Percentiles rank a stretch among this genome's conserved stretches.
Evolutionary conservation across 2,888 invertebrate species (phyloP).

Genomic region (Lacanobia wlatinum): DNA sequence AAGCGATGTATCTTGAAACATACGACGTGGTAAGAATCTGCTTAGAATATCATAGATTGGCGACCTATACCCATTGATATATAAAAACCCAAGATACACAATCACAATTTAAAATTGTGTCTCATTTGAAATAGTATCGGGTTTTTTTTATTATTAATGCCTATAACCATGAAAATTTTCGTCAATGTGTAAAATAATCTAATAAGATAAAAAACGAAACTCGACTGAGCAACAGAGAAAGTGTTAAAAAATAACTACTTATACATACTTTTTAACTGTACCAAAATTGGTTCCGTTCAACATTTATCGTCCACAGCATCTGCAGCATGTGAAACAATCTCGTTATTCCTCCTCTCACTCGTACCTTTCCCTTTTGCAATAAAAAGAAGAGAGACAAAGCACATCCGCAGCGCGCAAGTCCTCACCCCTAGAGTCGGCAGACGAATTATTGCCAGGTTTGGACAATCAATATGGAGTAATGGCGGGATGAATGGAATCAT

Average conservation of each 20-base stretch:
- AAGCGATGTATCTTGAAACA: background rate
- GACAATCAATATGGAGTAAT: constrained; percentile 84
- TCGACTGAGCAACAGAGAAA: background rate
- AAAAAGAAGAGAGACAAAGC: constrained; percentile 70
- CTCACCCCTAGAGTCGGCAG: constrained; percentile 75
- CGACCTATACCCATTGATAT: too few species aligned
- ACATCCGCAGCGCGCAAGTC: constrained; percentile 82
- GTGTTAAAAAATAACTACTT: too few species aligned
- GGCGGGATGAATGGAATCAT: constrained; percentile 66
- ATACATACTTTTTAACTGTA: constrained; percentile 10
- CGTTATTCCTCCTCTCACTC: constrained; percentile 72
- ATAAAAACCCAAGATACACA: too few species aligned
- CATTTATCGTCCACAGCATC: constrained; percentile 81
- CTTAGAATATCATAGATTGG: background rate
- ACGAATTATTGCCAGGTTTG: constrained; percentile 74
- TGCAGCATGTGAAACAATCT: constrained; percentile 85
- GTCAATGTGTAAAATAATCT: background rate
- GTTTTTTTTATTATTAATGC: too few species aligned
- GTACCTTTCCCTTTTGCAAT: constrained; percentile 61
- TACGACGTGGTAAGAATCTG: background rate
- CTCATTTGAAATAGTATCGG: too few species aligned
- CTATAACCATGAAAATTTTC: background rate
- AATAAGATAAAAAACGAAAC: background rate
- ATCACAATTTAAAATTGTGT: too few species aligned
- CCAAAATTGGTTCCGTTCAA: constrained; percentile 67